A percentile compares a stretch with the other conserved stretches of the same genome.
phyloP scores from a whole-genome alignment of 2,888 invertebrate species.

The Apomyelois bistriatella region DNA sequence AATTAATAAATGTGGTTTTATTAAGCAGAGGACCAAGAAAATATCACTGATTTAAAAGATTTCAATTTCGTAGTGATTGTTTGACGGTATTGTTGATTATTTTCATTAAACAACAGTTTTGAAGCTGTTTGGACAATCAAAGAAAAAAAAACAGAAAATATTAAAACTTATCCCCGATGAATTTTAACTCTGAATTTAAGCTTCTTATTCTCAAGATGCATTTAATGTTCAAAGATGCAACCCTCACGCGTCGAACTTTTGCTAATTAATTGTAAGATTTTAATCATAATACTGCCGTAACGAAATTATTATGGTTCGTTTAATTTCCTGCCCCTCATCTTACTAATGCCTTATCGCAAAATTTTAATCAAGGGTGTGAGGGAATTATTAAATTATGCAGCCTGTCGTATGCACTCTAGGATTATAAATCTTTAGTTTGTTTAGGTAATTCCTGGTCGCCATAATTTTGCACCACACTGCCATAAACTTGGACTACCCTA shows the following conservation, averaged over 20 bases:
- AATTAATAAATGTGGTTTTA: too few species aligned
- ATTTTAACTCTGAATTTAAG: neutral
- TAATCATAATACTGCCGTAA: slow-evolving; percentile 73
- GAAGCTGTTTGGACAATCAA: too few species aligned
- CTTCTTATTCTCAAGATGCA: slow-evolving; percentile 31
- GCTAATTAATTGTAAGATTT: slow-evolving; percentile 76
- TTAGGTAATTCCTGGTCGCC: slow-evolving; percentile 46
- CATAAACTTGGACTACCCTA: slow-evolving; percentile 37
- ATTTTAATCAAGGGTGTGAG: slow-evolving; percentile 78
- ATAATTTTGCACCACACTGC: slow-evolving; percentile 38
- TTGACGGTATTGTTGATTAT: too few species aligned
- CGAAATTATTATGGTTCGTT: slow-evolving; percentile 75
- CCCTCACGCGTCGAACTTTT: slow-evolving; percentile 59
- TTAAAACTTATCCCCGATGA: neutral
- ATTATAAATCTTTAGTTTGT: slow-evolving; percentile 70
- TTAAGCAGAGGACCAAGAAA: too few species aligned
- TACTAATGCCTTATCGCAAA: slow-evolving; percentile 73
- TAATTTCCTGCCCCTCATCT: slow-evolving; percentile 73
- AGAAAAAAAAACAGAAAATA: neutral
- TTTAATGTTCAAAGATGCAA: slow-evolving; percentile 42
- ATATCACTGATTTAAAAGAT: too few species aligned
- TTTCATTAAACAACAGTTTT: too few species aligned
- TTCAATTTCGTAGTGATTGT: too few species aligned
- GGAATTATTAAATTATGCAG: slow-evolving; percentile 76
- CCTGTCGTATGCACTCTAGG: slow-evolving; percentile 74